Conservation (phyloP, 2,113 vertebrate species). For the Salvelinus alpinus region DNA sequence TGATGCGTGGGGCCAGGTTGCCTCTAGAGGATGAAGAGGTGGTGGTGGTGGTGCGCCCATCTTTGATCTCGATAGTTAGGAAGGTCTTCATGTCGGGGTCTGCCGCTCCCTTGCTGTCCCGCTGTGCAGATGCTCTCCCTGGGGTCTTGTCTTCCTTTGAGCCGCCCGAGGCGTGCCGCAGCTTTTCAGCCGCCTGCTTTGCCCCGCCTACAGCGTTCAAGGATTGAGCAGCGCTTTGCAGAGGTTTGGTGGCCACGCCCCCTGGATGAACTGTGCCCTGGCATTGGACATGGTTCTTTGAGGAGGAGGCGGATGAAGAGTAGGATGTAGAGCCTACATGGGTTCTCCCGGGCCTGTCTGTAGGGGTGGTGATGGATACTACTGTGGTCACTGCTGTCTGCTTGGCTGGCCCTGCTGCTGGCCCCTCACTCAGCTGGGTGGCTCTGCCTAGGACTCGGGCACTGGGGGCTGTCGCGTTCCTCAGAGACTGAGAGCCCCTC, state of each 20-base stretch:
- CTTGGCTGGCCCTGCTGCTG: conserved; percentile 38
- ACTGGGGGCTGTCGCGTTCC: conserved; percentile 43
- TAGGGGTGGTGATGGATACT: conserved; percentile 62
- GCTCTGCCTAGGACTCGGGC: conserved; percentile 42
- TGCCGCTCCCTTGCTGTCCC: conserved; percentile 60
- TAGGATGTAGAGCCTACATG: conserved; percentile 28
- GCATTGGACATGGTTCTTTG: conserved; percentile 39
- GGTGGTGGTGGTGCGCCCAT: conserved; percentile 69
- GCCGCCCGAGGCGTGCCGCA: conserved; percentile 41
- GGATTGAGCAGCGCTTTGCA: conserved; percentile 61
- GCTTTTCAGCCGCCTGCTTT: conserved; percentile 64
- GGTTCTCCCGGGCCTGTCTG: conserved; percentile 47
- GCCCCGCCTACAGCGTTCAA: conserved; percentile 58
- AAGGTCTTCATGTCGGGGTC: conserved; percentile 90
- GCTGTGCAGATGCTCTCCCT: conserved; percentile 64
- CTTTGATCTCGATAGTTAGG: conserved; percentile 96
- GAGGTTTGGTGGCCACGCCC: conserved; percentile 50
- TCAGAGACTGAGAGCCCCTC: conserved; percentile 57
- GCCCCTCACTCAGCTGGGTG: conserved; percentile 50
- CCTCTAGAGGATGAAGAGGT: conserved; percentile 60
- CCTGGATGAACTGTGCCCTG: conserved; percentile 42
- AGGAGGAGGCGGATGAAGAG: conserved; percentile 23
- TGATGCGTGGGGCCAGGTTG: conserved; percentile 66
- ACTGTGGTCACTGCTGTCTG: background rate
- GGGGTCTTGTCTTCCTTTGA: conserved; percentile 66